Conservation (phyloP, 2,113 vertebrate genomes). For the Petaurus breviceps region DNA sequence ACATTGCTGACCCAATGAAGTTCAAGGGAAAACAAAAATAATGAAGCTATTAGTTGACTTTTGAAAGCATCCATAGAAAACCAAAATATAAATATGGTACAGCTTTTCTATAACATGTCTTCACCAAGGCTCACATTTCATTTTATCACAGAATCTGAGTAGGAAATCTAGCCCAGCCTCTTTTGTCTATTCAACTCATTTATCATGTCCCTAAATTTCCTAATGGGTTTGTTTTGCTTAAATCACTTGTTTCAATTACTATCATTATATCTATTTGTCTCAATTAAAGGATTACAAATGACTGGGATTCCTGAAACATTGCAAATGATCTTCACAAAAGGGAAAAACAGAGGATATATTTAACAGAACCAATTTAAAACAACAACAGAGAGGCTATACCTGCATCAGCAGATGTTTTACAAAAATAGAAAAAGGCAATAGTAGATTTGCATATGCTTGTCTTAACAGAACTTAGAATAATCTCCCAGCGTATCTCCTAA, state of each 20-base stretch:
- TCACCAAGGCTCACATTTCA: background rate
- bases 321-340: background rate
- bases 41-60: background rate
- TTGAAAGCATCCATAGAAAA: conserved; percentile 28
- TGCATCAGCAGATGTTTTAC: too few species aligned
- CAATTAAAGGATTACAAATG: conserved; percentile 36
- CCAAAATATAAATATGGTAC: conserved; percentile 39
- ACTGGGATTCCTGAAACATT: conserved; percentile 24
- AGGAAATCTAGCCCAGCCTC: background rate
- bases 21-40: conserved; percentile 26
- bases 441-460: background rate
- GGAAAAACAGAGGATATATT: conserved; percentile 12
- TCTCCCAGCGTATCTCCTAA: conserved; percentile 11
- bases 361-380: background rate
- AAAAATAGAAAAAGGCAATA: background rate
- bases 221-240: conserved; percentile 36
- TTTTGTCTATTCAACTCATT: conserved; percentile 8
- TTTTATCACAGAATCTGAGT: background rate
- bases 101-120: background rate
- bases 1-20: conserved; percentile 88
- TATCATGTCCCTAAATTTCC: background rate
- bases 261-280: conserved; percentile 16
- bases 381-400: background rate
- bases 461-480: conserved; percentile 34
- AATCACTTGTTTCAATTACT: conserved; percentile 43